Evolutionary conservation across 2,888 invertebrate genomes (phyloP).

Genomic region (Oxytorus armatus): DNA sequence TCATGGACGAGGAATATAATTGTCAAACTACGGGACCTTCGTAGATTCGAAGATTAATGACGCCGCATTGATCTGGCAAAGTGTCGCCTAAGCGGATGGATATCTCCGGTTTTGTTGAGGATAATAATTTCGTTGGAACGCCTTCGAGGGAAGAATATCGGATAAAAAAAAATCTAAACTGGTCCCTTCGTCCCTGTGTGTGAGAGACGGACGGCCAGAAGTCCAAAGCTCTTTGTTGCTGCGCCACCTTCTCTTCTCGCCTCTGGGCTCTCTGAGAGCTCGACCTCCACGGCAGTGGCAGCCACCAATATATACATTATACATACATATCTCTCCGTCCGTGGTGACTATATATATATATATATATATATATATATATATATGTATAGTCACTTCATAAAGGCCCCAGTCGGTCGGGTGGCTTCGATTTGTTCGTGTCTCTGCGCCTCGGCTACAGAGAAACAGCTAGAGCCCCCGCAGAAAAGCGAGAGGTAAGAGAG

Average conservation of each 20-base stretch:
- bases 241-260: constrained; percentile 83
- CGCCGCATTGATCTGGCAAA: neutral
- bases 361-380: neutral
- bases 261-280: constrained; percentile 77
- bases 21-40: neutral
- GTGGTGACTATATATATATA: too few relatives aligned
- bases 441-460: constrained; percentile 62
- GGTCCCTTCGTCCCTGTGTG: constrained; percentile 76
- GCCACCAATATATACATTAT: too few relatives aligned
- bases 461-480: constrained; percentile 26
- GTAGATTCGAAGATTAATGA: neutral
- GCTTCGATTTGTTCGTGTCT: constrained; percentile 80
- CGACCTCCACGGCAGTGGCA: constrained; percentile 71
- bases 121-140: constrained; percentile 26
- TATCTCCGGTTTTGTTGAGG: neutral
- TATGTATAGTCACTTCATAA: constrained; percentile 35
- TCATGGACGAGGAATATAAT: neutral
- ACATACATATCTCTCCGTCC: constrained; percentile 3
- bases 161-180: constrained; percentile 50
- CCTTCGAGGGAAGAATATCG: constrained; percentile 21
- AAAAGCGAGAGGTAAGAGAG: constrained; percentile 50
- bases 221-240: constrained; percentile 82
- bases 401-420: constrained; percentile 72
- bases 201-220: constrained; percentile 77
- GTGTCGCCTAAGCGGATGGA: neutral